Conservation (phyloP, 1,140 invertebrate genomes). For the Cotesia glomerata region DNA sequence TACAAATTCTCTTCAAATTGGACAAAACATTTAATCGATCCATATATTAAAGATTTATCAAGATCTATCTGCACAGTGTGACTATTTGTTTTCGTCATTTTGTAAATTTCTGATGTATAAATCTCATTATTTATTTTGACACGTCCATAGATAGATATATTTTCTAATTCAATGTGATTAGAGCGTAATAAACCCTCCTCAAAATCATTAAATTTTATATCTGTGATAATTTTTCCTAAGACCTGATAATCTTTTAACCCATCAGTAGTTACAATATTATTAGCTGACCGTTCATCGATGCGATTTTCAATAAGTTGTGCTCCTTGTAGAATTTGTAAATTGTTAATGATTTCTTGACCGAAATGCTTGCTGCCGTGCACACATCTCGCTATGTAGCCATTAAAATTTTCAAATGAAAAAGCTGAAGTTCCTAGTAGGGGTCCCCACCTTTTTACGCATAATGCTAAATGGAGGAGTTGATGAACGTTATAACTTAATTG, state of each 20-base stretch:
- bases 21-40: not conserved
- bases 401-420: conserved; percentile 37
- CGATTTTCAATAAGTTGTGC: conserved; percentile 25
- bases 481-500: conserved; percentile 37
- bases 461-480: conserved; percentile 34
- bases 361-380: conserved; percentile 16
- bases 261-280: too few relatives aligned
- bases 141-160: not conserved
- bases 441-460: conserved; percentile 39
- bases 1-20: not conserved
- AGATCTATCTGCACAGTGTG: not conserved
- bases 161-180: not conserved
- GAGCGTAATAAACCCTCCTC: too few relatives aligned
- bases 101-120: not conserved
- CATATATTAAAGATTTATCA: not conserved
- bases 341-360: conserved; percentile 37
- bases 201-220: not conserved
- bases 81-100: not conserved
- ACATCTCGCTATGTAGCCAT: conserved; percentile 26
- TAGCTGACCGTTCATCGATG: too few relatives aligned
- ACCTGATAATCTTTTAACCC: too few relatives aligned
- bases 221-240: not conserved
- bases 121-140: not conserved
- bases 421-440: conserved; percentile 34
- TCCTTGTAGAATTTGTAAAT: conserved; percentile 28